Percentiles rank a stretch among this genome's conserved stretches.
Evolutionary conservation across 2,888 invertebrate species (phyloP).

Genomic region (Rhingia rostrata): DNA sequence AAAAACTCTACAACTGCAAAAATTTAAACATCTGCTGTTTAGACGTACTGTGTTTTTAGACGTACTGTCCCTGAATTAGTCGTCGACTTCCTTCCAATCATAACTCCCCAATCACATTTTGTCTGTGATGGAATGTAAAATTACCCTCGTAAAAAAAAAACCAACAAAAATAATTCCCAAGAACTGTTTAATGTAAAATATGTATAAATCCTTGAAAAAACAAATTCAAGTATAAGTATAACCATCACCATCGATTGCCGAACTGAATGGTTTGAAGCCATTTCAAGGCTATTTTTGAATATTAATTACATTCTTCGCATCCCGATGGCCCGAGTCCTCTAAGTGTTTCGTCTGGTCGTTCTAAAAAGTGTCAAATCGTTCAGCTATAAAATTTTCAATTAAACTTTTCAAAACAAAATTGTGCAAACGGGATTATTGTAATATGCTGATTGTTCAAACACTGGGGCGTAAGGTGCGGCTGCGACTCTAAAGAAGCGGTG

Average conservation of each 20-base stretch:
- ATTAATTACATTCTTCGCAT: slow-evolving; percentile 60
- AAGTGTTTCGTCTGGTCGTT: slow-evolving; percentile 5
- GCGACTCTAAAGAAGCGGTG: neutral
- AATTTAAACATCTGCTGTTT: slow-evolving; percentile 20
- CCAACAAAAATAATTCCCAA: neutral
- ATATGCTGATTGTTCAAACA: slow-evolving; percentile 69
- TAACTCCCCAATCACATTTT: slow-evolving; percentile 65
- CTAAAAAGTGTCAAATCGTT: slow-evolving; percentile 65
- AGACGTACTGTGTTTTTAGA: slow-evolving; percentile 38
- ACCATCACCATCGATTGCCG: slow-evolving; percentile 48
- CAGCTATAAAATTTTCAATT: slow-evolving; percentile 75
- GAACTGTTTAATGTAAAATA: neutral
- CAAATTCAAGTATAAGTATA: slow-evolving; percentile 9
- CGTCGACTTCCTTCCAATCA: slow-evolving; percentile 42
- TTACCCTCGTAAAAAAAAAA: slow-evolving; percentile 30
- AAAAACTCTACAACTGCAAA: slow-evolving; percentile 28
- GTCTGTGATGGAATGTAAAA: slow-evolving; percentile 35
- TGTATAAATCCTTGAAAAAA: slow-evolving; percentile 29
- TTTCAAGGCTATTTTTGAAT: slow-evolving; percentile 41
- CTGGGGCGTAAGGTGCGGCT: neutral
- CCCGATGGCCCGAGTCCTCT: neutral
- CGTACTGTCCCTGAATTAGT: slow-evolving; percentile 15
- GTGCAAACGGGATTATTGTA: slow-evolving; percentile 72
- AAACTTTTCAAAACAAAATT: slow-evolving; percentile 71
- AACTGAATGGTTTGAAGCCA: slow-evolving; percentile 47